Evolutionary conservation across 2,888 invertebrate genomes (phyloP), one percentile per base, ranked within the genome.

Genomic region (Temnothorax rugatulus): DNA sequence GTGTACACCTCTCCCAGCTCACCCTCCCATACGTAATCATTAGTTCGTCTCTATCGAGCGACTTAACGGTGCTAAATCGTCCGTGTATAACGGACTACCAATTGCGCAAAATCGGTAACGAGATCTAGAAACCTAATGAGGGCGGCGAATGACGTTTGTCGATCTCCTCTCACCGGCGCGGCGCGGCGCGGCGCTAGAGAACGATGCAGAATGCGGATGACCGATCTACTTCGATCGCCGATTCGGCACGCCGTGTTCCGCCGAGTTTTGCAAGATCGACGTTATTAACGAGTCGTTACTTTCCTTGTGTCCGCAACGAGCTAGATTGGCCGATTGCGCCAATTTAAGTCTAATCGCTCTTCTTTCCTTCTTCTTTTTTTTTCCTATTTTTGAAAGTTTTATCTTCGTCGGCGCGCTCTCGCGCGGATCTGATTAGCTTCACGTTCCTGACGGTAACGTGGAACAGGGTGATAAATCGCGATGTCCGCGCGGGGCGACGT

Each of bases 401-500:
- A 41, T 41, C 52, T 57, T 38, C 9, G 15, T 25, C 38, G 1
- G 11, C 13, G 21, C 73, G 1, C n/a, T 21, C 54, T 41, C 50
- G 25, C 18, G 34, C 47, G 47, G 25, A 69, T 47, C 57, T 47
- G 79, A 81, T 79, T 71, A 71, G 71, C 57, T 21, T 59, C 34
- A 47, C 83, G 68, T 54, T 57, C 52, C 59, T 34, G 47, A 38
- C 38, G 71, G 59, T 47, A 29, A 47, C 29, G 47, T 15, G 57
- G 13, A 15, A 73, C 18, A 73, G 13, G 47, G 47, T 87, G 87
- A 87, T 87, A 81, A 87, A 87, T 87, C 87, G 87, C 79, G 68
- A 83, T 84, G 88, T 86, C 85, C 84, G 83, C 84, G 83, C 83
- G 79, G 15, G 34, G 73, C 61, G 87, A 90, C 86, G 87, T 88